Base-by-base conservation (phyloP, 2,888 invertebrate species). In the Timema cristinae region DNA sequence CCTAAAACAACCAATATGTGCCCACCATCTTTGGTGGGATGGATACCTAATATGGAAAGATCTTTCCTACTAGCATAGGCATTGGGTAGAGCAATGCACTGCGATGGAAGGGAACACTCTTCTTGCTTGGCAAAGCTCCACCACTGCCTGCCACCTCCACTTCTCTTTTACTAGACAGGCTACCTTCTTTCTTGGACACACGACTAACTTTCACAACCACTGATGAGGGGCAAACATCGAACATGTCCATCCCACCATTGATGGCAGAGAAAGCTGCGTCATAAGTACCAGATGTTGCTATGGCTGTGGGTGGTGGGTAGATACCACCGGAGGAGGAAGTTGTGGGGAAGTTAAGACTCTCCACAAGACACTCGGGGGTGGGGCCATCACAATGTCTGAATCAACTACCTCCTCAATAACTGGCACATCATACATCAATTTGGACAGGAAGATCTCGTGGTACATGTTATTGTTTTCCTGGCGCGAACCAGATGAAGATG, bases 1-100 rank as follows among this genome's bases (percentile, higher is more conserved):
- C 70, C 69, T 69, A 89, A 80, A 5, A 88, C 85, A 0, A 90
- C 88, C 66, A 93, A 81, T 71, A 93, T 79, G 79, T 90, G 89
- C 74, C 86, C 86, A 74, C 89, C 89, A 79, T 91, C 91, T 75
- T 87, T 86, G 0, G 90, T 90, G 0, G 91, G 90, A 72, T 90
- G 79, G 63, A 93, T 85, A 77, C 89, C 88, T 0, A 87, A 86
- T 15, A 90, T 84, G 77, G 83, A 85, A 66, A 87, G 81, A 77
- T 86, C 84, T 61, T 84, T 84, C 71, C 81, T 81, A 32, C 85
- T 80, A 74, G 84, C 84, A 73, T 87, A 81, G 71, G 82, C 82
- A 7, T 83, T 77, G 13, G 88, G 88, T 75, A 89, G 81, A 77
- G 82, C 81, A 48, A 89, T 79, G 78, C 88, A 88, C 78, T 89